A percentile compares a stretch with the other conserved stretches of the same genome.
These are phyloP conservation scores for Eupithecia pulchellata DNA, from an alignment of 2,888 invertebrate genomes.

Conservation along the genomic window DNA sequence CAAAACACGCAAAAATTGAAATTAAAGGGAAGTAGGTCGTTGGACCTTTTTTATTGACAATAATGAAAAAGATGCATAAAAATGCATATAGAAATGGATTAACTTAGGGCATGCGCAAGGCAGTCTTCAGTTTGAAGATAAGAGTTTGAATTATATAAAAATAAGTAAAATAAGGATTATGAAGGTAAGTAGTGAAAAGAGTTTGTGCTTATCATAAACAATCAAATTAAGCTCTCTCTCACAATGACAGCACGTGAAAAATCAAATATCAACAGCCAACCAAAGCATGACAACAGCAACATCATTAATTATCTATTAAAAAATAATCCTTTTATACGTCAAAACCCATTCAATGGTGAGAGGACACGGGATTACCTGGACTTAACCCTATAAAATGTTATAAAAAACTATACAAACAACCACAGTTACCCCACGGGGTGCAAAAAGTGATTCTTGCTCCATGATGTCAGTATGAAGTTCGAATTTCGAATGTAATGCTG, in stretches of 20 bases:
- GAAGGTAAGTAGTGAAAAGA: no score
- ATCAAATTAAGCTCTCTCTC: constrained; percentile 24
- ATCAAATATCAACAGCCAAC: constrained; percentile 51
- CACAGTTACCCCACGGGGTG: constrained; percentile 67
- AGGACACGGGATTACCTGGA: constrained; percentile 82
- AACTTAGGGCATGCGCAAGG: no score
- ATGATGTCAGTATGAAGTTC: constrained; percentile 23
- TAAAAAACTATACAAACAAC: constrained; percentile 73
- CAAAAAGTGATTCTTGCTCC: constrained; percentile 31
- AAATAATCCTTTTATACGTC: constrained; percentile 83
- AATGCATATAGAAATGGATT: no score
- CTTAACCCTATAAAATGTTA: constrained; percentile 72
- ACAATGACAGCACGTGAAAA: constrained; percentile 33
- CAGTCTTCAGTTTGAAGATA: no score
- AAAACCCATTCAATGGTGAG: constrained; percentile 75
- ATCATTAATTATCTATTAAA: constrained; percentile 84
- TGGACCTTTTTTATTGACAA: no score
- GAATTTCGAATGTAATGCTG: constrained; percentile 16
- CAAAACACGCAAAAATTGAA: no score
- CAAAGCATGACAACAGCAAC: constrained; percentile 62
- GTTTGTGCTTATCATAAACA: background rate
- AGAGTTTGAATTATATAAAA: no score
- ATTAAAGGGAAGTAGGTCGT: no score
- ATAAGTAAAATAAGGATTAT: no score
- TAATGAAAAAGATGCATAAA: no score